These are phyloP conservation scores for Drosophila pegasa DNA, from an alignment of 2,888 invertebrate species.

Conservation along the genomic window DNA sequence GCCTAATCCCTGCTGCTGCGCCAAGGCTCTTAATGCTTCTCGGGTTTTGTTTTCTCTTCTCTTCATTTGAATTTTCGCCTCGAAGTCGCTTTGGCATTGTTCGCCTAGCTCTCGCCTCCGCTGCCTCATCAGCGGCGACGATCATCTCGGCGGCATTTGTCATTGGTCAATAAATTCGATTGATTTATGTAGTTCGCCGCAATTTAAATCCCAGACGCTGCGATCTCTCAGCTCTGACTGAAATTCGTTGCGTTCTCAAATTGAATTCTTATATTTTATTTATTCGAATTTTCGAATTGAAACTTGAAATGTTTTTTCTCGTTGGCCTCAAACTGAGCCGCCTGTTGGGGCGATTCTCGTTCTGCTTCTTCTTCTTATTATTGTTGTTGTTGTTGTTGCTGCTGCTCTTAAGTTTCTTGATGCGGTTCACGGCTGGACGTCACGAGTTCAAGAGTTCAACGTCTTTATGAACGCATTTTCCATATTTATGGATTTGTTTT, in stretches of 20 bases:
- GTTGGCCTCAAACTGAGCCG: slow-evolving; percentile 43
- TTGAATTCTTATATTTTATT: slow-evolving; percentile 68
- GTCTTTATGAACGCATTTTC: slow-evolving; percentile 60
- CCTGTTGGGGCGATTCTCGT: slow-evolving; percentile 22
- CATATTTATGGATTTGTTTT: slow-evolving; percentile 56
- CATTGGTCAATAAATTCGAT: slow-evolving; percentile 82
- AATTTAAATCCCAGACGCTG: slow-evolving; percentile 59
- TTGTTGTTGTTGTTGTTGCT: slow-evolving; percentile 8
- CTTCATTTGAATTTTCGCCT: slow-evolving; percentile 66
- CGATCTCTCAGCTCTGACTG: slow-evolving; percentile 23
- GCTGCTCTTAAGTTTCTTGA: slow-evolving; percentile 28
- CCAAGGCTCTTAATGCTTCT: slow-evolving; percentile 49
- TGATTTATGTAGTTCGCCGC: slow-evolving; percentile 74
- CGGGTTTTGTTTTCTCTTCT: slow-evolving; percentile 40
- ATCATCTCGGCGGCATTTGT: slow-evolving; percentile 61
- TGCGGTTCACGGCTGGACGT: slow-evolving; percentile 56
- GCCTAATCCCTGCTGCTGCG: slow-evolving; percentile 22
- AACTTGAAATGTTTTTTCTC: slow-evolving; percentile 52
- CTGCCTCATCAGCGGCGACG: slow-evolving; percentile 10
- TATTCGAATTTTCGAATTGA: slow-evolving; percentile 61
- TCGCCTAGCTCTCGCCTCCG: slow-evolving; percentile 38
- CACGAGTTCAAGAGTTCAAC: slow-evolving; percentile 69
- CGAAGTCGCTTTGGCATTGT: slow-evolving; percentile 49
- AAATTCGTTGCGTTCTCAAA: slow-evolving; percentile 39
- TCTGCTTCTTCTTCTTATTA: not conserved